Base-by-base conservation (phyloP, 92 coral and sea anemone genomes). In the Zoanthus sansibaricus region DNA sequence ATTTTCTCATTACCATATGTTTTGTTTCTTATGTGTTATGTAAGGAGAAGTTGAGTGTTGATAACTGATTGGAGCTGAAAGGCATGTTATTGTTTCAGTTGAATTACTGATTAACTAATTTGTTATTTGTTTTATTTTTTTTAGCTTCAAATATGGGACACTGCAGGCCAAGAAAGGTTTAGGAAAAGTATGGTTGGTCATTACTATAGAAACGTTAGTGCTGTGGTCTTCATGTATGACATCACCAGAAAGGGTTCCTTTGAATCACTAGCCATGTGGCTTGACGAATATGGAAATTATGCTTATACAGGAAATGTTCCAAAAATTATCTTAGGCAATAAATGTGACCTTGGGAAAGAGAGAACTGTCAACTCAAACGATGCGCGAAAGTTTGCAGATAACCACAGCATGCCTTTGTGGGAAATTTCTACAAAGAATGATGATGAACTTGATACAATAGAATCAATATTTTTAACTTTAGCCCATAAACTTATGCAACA, bases 181-280 rank as follows among this genome's bases (percentile, higher is more conserved):
- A 95, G 99, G 12, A 97, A 97, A 87, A 97, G 99, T 80, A 97
- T 97, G 99, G 98, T 95, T 7, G 88, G 87, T 21, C 99, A 97
- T 82, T 97, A 97, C 69, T 97, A 97, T 86, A 92, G 99, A 78
- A 95, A 97, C 83, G 99, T 97, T 46, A 93, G 94, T 79, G 99
- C 99, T 73, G 95, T 95, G 37, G 96, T 97, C 7, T 97, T 97
- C 71, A 95, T 97, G 95, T 97, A 95, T 77, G 99, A 97, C 67
- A 92, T 93, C 56, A 93, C 99, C 45, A 93, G 98, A 64, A 89
- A 88, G 79, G 82, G 94, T 21, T 95, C 99, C 21, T 97, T 97
- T 80, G 94, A 87, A 72, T 93, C 96, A 37, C 78, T 97, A 77
- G 44, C 84, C 49, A 82, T 74, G 68, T 97, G 99, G 99, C 91